A percentile compares a stretch with the other conserved stretches of the same genome.
Evolutionary conservation across 1,140 invertebrate genomes (phyloP).

Genomic region (Eulimnadia texana): DNA sequence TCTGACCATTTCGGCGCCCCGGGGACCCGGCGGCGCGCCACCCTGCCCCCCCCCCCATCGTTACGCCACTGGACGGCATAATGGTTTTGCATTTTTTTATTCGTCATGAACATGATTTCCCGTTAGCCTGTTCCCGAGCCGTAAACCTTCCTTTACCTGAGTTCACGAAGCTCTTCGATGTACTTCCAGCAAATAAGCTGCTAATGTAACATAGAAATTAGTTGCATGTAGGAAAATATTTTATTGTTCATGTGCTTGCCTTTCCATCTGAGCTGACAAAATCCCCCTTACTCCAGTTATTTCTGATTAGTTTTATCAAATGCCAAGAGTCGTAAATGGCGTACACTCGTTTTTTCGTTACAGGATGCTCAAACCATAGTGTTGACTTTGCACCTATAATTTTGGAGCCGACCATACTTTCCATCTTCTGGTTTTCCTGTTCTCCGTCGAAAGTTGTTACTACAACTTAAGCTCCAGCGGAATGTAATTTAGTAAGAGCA

Average conservation of each 20-base stretch:
- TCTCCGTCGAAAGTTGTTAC: neutral
- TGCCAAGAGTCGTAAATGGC: neutral
- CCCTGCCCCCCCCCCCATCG: no score
- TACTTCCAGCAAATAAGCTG: neutral
- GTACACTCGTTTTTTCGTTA: neutral
- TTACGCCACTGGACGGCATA: no score
- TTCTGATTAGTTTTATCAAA: neutral
- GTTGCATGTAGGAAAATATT: neutral
- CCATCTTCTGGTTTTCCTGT: constrained; percentile 5
- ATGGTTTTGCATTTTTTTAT: neutral
- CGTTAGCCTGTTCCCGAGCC: neutral
- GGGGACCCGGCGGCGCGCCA: no score
- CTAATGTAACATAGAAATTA: neutral
- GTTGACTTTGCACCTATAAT: neutral
- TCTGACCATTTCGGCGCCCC: no score
- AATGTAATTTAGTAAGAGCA: neutral
- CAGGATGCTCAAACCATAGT: neutral
- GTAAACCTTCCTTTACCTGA: neutral
- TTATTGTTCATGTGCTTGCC: neutral
- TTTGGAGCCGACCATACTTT: neutral
- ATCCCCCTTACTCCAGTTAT: neutral
- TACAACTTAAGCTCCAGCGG: neutral
- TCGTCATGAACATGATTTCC: neutral
- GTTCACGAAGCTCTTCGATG: neutral
- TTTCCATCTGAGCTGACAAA: neutral